A percentile compares a stretch with the other conserved stretches of the same genome.
These are phyloP conservation scores for Scolopax rusticola DNA, from an alignment of 2,797 vertebrate genomes.

Conservation along the genomic window DNA sequence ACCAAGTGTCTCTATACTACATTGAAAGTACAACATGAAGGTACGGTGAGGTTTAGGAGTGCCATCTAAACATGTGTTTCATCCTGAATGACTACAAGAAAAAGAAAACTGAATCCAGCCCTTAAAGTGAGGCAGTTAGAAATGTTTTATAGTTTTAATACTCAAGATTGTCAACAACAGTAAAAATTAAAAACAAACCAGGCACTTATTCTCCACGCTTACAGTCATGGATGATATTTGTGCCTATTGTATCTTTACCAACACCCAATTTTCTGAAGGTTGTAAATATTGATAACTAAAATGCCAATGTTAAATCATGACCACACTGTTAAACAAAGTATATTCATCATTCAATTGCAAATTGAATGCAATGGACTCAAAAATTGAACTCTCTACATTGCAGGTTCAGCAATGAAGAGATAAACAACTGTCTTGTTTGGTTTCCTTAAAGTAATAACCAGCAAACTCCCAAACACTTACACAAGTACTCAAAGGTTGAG, in stretches of 20 bases:
- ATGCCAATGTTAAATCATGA: neutral
- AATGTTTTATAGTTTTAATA: conserved; percentile 26
- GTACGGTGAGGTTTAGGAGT: neutral
- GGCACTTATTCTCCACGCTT: neutral
- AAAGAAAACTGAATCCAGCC: neutral
- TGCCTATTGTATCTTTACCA: neutral
- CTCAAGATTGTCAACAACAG: neutral
- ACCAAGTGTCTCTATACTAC: neutral
- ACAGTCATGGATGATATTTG: neutral
- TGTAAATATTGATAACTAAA: neutral
- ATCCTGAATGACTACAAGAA: neutral
- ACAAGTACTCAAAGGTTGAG: neutral
- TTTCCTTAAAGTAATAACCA: neutral
- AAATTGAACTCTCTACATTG: neutral
- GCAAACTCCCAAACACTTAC: neutral
- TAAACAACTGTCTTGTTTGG: neutral
- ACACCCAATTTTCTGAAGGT: neutral
- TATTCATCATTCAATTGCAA: neutral
- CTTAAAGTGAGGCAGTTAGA: neutral
- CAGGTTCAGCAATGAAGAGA: neutral
- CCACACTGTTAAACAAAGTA: neutral
- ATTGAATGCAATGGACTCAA: neutral
- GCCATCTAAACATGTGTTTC: neutral
- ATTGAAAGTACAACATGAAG: neutral
- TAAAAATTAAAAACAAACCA: neutral